Percentiles rank a stretch among this genome's conserved stretches.
These are phyloP conservation scores for Horisme vitalbata DNA, from an alignment of 2,888 invertebrate genomes.

Conservation along the genomic window DNA sequence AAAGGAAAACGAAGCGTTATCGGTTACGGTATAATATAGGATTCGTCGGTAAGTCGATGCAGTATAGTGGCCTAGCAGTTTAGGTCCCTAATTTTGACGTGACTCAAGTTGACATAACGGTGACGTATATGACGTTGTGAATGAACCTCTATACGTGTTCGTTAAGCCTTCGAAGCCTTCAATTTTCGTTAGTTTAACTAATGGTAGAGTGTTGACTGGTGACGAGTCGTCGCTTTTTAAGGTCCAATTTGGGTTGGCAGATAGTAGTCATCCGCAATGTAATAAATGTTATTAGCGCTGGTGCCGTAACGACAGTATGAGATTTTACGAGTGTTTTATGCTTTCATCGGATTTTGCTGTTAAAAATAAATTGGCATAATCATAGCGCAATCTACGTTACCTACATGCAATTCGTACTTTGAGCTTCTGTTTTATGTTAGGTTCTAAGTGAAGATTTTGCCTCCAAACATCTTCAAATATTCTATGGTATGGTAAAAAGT, in stretches of 20 bases:
- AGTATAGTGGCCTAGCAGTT: too few species aligned
- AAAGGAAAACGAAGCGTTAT: too few species aligned
- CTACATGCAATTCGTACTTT: too few species aligned
- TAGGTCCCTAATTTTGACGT: too few species aligned
- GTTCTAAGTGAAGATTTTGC: too few species aligned
- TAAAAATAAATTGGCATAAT: constrained; percentile 15
- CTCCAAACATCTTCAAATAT: too few species aligned
- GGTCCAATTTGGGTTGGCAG: constrained; percentile 16
- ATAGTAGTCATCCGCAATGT: constrained; percentile 12
- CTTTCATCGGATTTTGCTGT: constrained; percentile 12
- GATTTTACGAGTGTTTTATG: constrained; percentile 20
- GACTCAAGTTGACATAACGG: too few species aligned
- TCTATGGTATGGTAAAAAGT: too few species aligned
- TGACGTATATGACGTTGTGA: too few species aligned
- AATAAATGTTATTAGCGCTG: constrained; percentile 21
- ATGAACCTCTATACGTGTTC: constrained; percentile 32
- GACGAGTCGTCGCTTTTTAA: constrained; percentile 16
- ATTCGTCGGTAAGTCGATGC: too few species aligned
- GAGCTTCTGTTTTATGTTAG: not conserved
- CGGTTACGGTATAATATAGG: too few species aligned
- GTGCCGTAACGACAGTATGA: constrained; percentile 8
- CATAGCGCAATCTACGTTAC: constrained; percentile 9
- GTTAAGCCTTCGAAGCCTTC: constrained; percentile 19
- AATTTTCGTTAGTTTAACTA: constrained; percentile 21
- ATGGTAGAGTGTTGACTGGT: constrained; percentile 11